Evolutionary conservation across 2,113 vertebrate genomes (phyloP).

Genomic region (Ammodramus savannarum): DNA sequence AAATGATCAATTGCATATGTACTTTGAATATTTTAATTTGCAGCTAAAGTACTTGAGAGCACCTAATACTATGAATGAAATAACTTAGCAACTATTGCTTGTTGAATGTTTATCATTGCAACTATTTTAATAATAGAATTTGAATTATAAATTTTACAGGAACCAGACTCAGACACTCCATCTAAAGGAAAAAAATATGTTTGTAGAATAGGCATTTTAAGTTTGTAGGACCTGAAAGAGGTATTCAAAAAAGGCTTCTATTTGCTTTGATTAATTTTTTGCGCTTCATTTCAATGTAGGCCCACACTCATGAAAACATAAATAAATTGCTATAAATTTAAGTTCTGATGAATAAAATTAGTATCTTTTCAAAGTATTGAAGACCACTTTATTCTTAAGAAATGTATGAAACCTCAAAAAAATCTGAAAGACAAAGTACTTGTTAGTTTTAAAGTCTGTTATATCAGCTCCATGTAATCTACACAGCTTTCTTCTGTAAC

Average conservation of each 20-base stretch:
- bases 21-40: slow-evolving; percentile 2
- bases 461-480: not conserved
- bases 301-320: not conserved
- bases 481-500: not conserved
- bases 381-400: not conserved
- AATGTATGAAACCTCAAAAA: not conserved
- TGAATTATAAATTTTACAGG: not conserved
- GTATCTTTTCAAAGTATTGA: not conserved
- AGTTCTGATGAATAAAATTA: not conserved
- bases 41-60: not conserved
- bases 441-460: not conserved
- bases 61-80: not conserved
- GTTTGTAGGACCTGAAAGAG: not conserved
- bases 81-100: not conserved
- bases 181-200: not conserved
- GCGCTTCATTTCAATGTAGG: not conserved
- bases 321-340: not conserved
- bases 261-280: not conserved
- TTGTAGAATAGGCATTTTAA: not conserved
- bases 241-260: not conserved
- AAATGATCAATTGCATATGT: not conserved
- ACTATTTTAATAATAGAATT: not conserved
- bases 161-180: not conserved
- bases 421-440: not conserved
- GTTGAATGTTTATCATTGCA: not conserved